Evolutionary conservation across 2,113 vertebrate species (phyloP).

Genomic region (Eidolon helvum): DNA sequence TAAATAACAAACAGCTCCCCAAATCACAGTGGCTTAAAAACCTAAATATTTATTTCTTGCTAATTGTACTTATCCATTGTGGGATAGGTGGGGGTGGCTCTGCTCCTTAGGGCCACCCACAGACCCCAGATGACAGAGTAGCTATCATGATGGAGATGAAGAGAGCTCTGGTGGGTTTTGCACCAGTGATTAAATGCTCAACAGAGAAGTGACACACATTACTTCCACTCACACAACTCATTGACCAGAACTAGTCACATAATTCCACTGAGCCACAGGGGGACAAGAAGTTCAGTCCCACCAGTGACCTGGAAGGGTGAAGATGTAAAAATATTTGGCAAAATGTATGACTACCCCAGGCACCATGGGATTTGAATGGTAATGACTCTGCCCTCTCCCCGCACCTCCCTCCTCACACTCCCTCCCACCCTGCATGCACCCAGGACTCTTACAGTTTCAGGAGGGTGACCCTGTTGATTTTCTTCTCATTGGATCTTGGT

Average conservation of each 20-base stretch:
- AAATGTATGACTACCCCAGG: neutral
- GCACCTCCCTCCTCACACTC: no score
- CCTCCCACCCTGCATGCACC: neutral
- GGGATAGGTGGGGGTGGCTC: neutral
- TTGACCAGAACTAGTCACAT: neutral
- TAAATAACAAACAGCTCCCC: neutral
- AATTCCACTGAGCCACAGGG: neutral
- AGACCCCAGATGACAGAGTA: neutral
- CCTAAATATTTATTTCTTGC: neutral
- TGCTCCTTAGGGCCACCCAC: neutral
- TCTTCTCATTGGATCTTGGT: neutral
- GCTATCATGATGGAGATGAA: neutral
- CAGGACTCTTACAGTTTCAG: neutral
- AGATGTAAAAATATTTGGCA: neutral
- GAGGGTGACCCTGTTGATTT: neutral
- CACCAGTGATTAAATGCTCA: neutral
- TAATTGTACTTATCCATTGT: neutral
- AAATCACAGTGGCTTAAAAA: neutral
- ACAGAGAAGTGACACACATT: neutral
- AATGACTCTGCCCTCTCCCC: neutral
- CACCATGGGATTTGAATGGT: accelerated
- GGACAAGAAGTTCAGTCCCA: neutral
- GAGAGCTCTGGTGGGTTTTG: neutral
- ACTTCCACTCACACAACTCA: neutral
- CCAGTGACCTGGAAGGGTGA: neutral